Evolutionary conservation across 2,113 vertebrate genomes (phyloP).

Genomic region (Aythya baeri): DNA sequence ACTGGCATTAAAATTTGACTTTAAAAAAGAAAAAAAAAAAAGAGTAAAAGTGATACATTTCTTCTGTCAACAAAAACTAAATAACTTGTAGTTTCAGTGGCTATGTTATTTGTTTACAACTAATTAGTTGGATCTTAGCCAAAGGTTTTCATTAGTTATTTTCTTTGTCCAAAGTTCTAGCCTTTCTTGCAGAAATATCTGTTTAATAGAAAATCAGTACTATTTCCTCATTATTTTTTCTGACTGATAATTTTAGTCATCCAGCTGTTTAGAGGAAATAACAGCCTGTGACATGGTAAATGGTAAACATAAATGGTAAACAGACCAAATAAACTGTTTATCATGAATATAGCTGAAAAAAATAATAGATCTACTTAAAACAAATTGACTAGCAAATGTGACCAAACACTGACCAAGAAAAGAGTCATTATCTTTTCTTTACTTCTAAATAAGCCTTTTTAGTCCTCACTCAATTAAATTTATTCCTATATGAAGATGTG

Average conservation of each 20-base stretch:
- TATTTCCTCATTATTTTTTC: neutral
- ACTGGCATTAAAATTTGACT: neutral
- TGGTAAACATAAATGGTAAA: neutral
- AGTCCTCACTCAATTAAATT: neutral
- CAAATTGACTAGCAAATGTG: neutral
- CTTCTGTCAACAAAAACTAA: neutral
- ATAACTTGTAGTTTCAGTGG: neutral
- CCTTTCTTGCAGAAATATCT: neutral
- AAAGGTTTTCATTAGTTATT: neutral
- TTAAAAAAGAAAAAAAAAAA: neutral
- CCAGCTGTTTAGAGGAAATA: neutral
- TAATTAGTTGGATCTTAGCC: neutral
- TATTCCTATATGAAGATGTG: neutral
- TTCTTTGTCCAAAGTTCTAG: neutral
- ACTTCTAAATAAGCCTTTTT: neutral
- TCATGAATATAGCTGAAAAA: neutral
- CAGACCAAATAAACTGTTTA: neutral
- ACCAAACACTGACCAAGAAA: neutral
- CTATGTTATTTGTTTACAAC: neutral
- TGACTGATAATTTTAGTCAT: neutral
- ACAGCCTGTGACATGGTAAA: neutral
- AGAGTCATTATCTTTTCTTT: neutral
- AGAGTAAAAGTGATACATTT: rapidly evolving
- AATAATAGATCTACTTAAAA: neutral
- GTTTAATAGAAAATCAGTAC: neutral